phyloP scores from a whole-genome alignment of 2,888 invertebrate genomes.

The Theretra japonica region DNA sequence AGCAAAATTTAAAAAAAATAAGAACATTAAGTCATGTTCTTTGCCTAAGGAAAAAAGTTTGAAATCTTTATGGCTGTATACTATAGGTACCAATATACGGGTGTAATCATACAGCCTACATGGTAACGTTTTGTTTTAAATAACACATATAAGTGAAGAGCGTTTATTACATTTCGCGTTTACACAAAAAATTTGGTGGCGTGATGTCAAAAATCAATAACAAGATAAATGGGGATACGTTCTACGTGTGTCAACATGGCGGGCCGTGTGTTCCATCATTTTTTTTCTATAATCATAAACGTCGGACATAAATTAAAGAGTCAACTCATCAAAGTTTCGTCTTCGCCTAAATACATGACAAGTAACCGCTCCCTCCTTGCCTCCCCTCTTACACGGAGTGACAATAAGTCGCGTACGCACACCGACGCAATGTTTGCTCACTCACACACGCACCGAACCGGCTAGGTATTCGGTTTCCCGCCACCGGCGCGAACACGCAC shows the following conservation, averaged over 20 bases:
- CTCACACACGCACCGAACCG: constrained; percentile 72
- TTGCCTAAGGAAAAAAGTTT: background rate
- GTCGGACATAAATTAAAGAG: constrained; percentile 78
- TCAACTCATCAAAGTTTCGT: constrained; percentile 79
- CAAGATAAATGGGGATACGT: constrained; percentile 53
- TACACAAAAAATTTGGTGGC: constrained; percentile 66
- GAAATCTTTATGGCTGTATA: background rate
- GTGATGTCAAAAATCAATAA: constrained; percentile 75
- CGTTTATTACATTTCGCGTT: constrained; percentile 57
- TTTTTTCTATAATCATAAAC: constrained; percentile 59
- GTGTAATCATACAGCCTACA: background rate
- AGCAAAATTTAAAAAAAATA: no score
- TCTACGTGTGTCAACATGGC: constrained; percentile 65
- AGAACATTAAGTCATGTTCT: no score
- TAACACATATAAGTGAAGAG: constrained; percentile 31
- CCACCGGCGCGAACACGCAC: constrained; percentile 81
- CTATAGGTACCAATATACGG: background rate
- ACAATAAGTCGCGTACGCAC: constrained; percentile 80
- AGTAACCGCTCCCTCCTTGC: constrained; percentile 79
- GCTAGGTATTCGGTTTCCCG: constrained; percentile 84
- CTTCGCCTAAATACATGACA: constrained; percentile 84
- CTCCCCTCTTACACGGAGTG: constrained; percentile 80
- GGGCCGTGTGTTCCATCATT: constrained; percentile 39
- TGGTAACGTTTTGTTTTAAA: constrained; percentile 9
- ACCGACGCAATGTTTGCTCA: constrained; percentile 69